These are phyloP conservation scores for Papio anubis DNA, from an alignment of 2,113 vertebrate species.

Conservation along the genomic window DNA sequence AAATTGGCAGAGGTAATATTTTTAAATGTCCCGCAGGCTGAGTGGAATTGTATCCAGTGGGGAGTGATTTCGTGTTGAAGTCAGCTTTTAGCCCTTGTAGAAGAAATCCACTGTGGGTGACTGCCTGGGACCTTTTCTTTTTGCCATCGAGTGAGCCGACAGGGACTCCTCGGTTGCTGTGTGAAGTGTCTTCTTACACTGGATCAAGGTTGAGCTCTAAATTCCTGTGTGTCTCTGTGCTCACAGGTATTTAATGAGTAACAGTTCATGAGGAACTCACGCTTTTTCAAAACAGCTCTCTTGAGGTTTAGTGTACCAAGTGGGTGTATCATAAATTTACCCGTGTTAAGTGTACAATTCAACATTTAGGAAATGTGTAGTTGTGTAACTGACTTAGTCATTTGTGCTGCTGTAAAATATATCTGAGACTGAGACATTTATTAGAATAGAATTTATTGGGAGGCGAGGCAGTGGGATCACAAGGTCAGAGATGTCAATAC, in stretches of 20 bases:
- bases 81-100: neutral
- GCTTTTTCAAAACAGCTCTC: too few species aligned
- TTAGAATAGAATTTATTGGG: too few species aligned
- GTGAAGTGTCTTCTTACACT: neutral
- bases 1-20: constrained; percentile 86
- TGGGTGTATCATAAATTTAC: too few species aligned
- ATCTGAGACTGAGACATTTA: neutral
- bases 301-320: neutral
- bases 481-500: too few species aligned
- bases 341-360: too few species aligned
- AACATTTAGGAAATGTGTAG: neutral
- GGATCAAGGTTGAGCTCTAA: neutral
- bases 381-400: neutral
- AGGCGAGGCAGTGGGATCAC: too few species aligned
- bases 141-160: neutral
- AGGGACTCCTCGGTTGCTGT: neutral
- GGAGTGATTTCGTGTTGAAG: too few species aligned
- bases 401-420: neutral
- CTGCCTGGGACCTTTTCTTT: neutral
- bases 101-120: neutral
- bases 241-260: neutral
- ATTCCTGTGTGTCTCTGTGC: neutral
- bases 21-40: too few species aligned
- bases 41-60: fast-evolving
- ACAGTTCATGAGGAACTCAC: too few species aligned